Conservation (phyloP, 2,113 vertebrate genomes). For the Passer domesticus region DNA sequence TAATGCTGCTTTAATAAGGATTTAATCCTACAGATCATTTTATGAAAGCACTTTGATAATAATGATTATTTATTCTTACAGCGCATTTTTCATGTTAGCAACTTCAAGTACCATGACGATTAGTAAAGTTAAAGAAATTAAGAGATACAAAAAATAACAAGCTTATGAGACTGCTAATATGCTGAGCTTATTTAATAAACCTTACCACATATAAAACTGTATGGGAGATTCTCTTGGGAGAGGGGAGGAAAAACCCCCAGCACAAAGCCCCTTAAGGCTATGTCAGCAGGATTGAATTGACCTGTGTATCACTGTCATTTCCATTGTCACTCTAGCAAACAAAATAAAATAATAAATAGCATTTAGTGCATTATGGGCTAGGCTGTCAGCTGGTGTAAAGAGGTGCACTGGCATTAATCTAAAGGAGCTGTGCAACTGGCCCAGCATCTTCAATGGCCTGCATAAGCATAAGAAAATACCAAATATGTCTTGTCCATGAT, state of each 20-base stretch:
- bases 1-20: slow-evolving; percentile 48
- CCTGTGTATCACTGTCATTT: slow-evolving; percentile 36
- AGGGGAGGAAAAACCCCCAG: background rate
- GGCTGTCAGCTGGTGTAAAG: background rate
- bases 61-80: slow-evolving; percentile 55
- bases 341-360: slow-evolving; percentile 51
- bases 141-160: slow-evolving; percentile 41
- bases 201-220: slow-evolving; percentile 22
- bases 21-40: slow-evolving; percentile 53
- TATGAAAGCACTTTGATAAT: slow-evolving; percentile 42
- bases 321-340: slow-evolving; percentile 17
- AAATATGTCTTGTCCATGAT: background rate
- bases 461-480: background rate
- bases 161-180: slow-evolving; percentile 17
- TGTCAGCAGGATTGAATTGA: slow-evolving; percentile 7
- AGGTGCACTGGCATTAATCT: background rate
- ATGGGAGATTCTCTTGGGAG: slow-evolving; percentile 28
- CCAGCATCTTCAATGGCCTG: background rate
- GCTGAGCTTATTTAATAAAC: slow-evolving; percentile 29
- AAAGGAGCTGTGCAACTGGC: background rate
- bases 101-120: slow-evolving; percentile 40
- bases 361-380: background rate
- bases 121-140: slow-evolving; percentile 43
- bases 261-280: background rate
- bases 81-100: slow-evolving; percentile 39